Evolutionary conservation across 2,113 vertebrate species (phyloP), one percentile per base, ranked within the genome.

Genomic region (Paralichthys olivaceus): DNA sequence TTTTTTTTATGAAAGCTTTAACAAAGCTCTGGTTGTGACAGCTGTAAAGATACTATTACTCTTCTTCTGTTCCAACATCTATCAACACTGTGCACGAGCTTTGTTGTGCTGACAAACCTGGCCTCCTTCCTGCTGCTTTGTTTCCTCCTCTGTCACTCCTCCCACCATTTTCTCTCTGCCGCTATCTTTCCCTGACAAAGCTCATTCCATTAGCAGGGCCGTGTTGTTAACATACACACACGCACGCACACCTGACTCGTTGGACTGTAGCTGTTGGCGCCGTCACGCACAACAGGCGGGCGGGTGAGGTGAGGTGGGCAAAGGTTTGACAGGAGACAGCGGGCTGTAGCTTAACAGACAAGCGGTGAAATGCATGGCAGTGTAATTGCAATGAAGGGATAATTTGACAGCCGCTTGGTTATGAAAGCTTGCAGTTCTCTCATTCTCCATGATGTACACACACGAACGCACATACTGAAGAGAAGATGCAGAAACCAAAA

Each of bases 391-490:
- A 71, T 89, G 85, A 91, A 73, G 66, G 84, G 80, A 91, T 90
- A 69, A 91, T 93, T 90, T 91, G 90, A 91, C 92, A 91, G 87
- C 73, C 32, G 62, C 80, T 91, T 85, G 72, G 83, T 85, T 83
- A 87, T 88, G 87, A 87, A 86, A 86, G 77, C 81, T 67, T 61
- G 34, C 83, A 83, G 80, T 89, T 89, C 85, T 86, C 81, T 54
- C 43, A 75, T 80, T 90, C 83, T 87, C 77, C 55, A 60, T 61
- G 75, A 20, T 6, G 17, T 55, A 34, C 15, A 34, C 19, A 85
- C 72, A 85, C 34, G 26, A 0, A 28, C 34, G 1, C n/a, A 23
- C 72, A 40, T 51, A 37, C 23, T 49, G 3, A 43, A 75, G 55
- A 70, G 37, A 77, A 60, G 56, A 23, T 51, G 47, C 26, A 53